Evolutionary conservation across 2,888 invertebrate species (phyloP).

Genomic region (Cecidostiba fungosa): DNA sequence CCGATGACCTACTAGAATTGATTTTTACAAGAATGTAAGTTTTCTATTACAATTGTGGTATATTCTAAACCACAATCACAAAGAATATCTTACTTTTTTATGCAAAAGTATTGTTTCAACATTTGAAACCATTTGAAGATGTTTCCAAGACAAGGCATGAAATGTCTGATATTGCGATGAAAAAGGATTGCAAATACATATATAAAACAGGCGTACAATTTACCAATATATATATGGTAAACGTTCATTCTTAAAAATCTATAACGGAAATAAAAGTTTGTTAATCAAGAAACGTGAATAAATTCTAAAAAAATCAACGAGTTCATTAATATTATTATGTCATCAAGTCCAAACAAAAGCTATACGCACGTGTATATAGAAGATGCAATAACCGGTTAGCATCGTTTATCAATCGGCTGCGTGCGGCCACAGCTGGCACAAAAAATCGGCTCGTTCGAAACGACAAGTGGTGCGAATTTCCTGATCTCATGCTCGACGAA

Average conservation of each 20-base stretch:
- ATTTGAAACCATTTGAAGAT: background rate
- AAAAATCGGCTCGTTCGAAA: background rate
- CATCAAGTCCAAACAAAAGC: background rate
- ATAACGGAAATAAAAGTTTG: background rate
- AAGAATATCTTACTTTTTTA: background rate
- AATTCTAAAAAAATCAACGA: background rate
- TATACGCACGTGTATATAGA: background rate
- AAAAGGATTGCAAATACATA: no score
- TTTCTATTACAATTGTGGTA: constrained; percentile 23
- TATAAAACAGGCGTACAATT: no score
- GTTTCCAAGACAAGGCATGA: background rate
- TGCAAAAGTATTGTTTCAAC: background rate
- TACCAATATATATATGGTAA: no score
- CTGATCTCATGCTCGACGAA: background rate
- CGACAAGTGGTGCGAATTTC: background rate
- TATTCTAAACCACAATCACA: background rate
- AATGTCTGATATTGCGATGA: background rate
- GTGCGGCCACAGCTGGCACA: background rate
- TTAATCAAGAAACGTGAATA: background rate
- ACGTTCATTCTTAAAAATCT: no score
- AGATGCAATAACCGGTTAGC: constrained; percentile 14
- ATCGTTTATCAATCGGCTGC: background rate
- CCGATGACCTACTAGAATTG: constrained; percentile 2
- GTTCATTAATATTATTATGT: background rate
- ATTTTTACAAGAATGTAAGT: constrained; percentile 15